Percentiles rank a stretch among this genome's conserved stretches.
Evolutionary conservation across 1,140 invertebrate genomes (phyloP).

Genomic region (Phymastichus coffea): DNA sequence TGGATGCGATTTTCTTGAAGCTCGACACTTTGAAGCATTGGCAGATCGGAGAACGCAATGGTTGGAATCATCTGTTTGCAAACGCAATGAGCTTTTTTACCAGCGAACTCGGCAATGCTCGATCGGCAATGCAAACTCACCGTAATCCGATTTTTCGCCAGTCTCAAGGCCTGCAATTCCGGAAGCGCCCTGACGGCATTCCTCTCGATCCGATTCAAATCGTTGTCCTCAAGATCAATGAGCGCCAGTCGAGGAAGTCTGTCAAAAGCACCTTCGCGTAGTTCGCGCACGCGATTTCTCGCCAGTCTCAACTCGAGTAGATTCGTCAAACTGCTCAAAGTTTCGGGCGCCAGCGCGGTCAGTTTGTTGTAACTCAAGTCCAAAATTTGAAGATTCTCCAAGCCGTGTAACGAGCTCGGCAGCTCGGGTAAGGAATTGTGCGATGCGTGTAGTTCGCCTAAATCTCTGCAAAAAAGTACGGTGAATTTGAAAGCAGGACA

Average conservation of each 20-base stretch:
- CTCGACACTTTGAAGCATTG: slow-evolving; percentile 71
- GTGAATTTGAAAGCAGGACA: no score
- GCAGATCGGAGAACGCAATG: slow-evolving; percentile 74
- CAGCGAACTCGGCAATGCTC: background rate
- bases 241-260: slow-evolving; percentile 69
- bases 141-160: slow-evolving; percentile 74
- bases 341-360: slow-evolving; percentile 67
- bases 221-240: slow-evolving; percentile 79
- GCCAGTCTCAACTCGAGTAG: slow-evolving; percentile 69
- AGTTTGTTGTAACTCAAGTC: slow-evolving; percentile 81
- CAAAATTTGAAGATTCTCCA: slow-evolving; percentile 68
- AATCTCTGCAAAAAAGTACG: slow-evolving; percentile 54
- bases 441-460: slow-evolving; percentile 75
- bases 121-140: slow-evolving; percentile 51
- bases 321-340: slow-evolving; percentile 65
- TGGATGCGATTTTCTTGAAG: slow-evolving; percentile 75
- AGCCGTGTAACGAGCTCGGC: slow-evolving; percentile 67
- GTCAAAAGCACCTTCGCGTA: slow-evolving; percentile 71
- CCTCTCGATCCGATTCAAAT: slow-evolving; percentile 73
- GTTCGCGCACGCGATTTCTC: slow-evolving; percentile 72
- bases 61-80: slow-evolving; percentile 63
- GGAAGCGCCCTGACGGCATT: slow-evolving; percentile 76
- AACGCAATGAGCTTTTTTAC: no score
- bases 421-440: slow-evolving; percentile 75
- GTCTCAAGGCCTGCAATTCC: slow-evolving; percentile 72